These are phyloP conservation scores for Leucoptera coffeella DNA, from an alignment of 2,888 invertebrate species.

Conservation along the genomic window DNA sequence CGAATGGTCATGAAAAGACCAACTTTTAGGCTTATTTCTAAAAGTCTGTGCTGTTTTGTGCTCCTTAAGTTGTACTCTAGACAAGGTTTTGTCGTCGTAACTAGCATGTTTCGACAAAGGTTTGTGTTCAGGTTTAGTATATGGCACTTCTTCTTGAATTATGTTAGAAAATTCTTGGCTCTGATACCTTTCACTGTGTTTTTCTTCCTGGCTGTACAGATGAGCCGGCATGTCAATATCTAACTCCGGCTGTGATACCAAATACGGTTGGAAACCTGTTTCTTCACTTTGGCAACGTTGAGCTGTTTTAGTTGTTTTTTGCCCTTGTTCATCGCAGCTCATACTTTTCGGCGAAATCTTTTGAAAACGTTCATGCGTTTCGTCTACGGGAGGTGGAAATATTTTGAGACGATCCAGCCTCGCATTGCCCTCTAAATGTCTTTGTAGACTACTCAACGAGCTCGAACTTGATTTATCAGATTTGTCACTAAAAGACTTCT, in stretches of 20 bases:
- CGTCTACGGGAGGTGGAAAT: slow-evolving; percentile 18
- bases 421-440: slow-evolving; percentile 29
- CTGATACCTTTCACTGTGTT: slow-evolving; percentile 58
- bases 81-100: slow-evolving; percentile 58
- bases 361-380: slow-evolving; percentile 24
- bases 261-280: slow-evolving; percentile 34
- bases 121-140: slow-evolving; percentile 49
- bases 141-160: slow-evolving; percentile 34
- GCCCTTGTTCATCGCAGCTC: slow-evolving; percentile 39
- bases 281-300: slow-evolving; percentile 58
- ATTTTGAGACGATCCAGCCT: slow-evolving; percentile 29
- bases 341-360: slow-evolving; percentile 42
- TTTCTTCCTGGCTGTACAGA: slow-evolving; percentile 57
- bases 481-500: slow-evolving; percentile 43
- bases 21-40: slow-evolving; percentile 55
- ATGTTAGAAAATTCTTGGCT: slow-evolving; percentile 58
- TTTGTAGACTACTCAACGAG: slow-evolving; percentile 42
- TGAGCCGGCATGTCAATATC: slow-evolving; percentile 52
- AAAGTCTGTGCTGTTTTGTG: slow-evolving; percentile 52
- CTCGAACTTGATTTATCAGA: slow-evolving; percentile 49
- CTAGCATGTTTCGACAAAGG: slow-evolving; percentile 60
- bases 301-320: slow-evolving; percentile 38
- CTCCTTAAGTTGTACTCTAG: slow-evolving; percentile 59
- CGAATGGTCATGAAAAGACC: slow-evolving; percentile 61
- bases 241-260: slow-evolving; percentile 40